Evolutionary conservation across 2,888 invertebrate species (phyloP), one percentile per base, ranked within the genome.

Genomic region (Steinernema scapterisci): DNA sequence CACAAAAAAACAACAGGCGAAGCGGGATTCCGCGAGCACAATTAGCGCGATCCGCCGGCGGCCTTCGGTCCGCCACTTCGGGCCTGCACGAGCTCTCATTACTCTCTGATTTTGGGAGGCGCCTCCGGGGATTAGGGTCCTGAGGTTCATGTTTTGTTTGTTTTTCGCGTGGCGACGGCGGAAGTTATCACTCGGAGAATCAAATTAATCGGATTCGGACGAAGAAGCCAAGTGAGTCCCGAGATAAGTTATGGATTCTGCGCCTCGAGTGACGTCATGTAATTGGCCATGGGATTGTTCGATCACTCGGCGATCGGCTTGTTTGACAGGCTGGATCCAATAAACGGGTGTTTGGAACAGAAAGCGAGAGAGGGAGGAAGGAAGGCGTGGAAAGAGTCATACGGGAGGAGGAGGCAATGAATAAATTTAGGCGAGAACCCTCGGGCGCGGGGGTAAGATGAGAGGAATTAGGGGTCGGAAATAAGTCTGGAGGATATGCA

Each of bases 321-420:
- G 6, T 13, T 9, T 31, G 63, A 63, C 63, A 31, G 25, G 31
- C 31, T 63, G 31, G 21, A 27, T 27, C 63, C 63, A 63, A 38
- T 63, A 38, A 54, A 27, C 48, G 63, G n/a, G 11, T 63, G 63
- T 63, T 63, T 31, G 25, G 63, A 25, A 16, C 31, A 48, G 7
- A 19, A 48, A 48, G 13, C 63, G 27, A 16, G 31, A 6, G 63
- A 25, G 63, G 5, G 6, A 16, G 16, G 54, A 25, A 54, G 48
- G 48, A 48, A 23, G 38, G 38, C 38, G 38, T 6, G 38, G 38
- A 38, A 9, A 9, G 38, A 31, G 63, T 63, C 63, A 63, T 63
- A 63, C 27, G 63, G 27, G 63, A 38, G 38, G n/a, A 63, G 25
- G 63, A 63, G 25, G 63, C 63, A 63, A 63, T 63, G 63, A 63